A percentile compares a stretch with the other conserved stretches of the same genome.
These are phyloP conservation scores for Argyresthia goedartella DNA, from an alignment of 2,888 invertebrate species.

Conservation along the genomic window DNA sequence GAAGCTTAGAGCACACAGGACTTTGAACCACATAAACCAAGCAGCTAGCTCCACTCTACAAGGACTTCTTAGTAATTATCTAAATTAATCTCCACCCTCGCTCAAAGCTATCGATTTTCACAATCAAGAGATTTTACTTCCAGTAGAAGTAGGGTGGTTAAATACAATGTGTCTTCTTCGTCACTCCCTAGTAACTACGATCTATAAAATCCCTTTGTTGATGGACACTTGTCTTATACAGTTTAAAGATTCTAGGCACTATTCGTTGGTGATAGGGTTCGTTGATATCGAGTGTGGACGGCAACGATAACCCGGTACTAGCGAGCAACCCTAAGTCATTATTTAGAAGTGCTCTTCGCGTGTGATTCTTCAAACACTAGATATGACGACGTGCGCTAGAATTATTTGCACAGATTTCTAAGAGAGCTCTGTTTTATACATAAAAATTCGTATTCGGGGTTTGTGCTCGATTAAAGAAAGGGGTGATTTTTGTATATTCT, in stretches of 20 bases:
- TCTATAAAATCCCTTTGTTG: too few relatives aligned
- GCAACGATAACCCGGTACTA: not conserved
- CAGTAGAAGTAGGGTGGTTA: conserved; percentile 12
- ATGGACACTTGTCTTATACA: not conserved
- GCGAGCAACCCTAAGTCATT: conserved; percentile 31
- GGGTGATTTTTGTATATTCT: not conserved
- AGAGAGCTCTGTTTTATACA: not conserved
- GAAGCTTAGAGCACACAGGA: too few relatives aligned
- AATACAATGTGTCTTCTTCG: conserved; percentile 29
- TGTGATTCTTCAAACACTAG: conserved; percentile 25
- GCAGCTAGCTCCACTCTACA: too few relatives aligned
- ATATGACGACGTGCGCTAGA: conserved; percentile 37
- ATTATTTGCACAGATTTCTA: conserved; percentile 52
- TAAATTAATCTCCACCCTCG: not conserved
- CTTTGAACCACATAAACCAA: too few relatives aligned
- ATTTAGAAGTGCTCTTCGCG: conserved; percentile 48
- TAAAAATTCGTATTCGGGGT: not conserved
- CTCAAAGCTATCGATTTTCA: conserved; percentile 1
- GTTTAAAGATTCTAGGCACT: too few relatives aligned
- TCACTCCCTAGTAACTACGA: conserved; percentile 12
- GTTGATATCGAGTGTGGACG: not conserved
- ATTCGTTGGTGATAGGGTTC: not conserved
- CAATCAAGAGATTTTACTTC: not conserved
- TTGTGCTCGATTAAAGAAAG: not conserved
- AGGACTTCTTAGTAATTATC: not conserved